Evolutionary conservation across 2,888 invertebrate genomes (phyloP).

Genomic region (Eupithecia subumbrata): DNA sequence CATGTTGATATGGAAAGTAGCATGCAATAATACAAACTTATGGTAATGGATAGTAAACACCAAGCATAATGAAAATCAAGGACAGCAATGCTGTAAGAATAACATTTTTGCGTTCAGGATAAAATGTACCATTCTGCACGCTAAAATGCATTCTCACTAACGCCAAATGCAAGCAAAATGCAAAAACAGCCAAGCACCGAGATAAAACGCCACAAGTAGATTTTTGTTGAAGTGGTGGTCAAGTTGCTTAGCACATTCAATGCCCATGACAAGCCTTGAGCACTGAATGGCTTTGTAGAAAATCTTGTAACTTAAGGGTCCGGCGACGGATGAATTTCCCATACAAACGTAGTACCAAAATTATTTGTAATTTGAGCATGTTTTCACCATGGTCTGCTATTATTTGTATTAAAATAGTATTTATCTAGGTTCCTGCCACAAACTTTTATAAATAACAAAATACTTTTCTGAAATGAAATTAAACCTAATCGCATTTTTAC

Average conservation of each 20-base stretch:
- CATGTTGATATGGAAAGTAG: slow-evolving; percentile 52
- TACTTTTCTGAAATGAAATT: too few species aligned
- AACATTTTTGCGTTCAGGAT: slow-evolving; percentile 45
- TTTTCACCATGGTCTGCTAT: too few species aligned
- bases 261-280: background rate
- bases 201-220: slow-evolving; percentile 32
- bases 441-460: too few species aligned
- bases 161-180: slow-evolving; percentile 38
- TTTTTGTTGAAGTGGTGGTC: background rate
- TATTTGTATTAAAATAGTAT: too few species aligned
- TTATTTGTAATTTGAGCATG: too few species aligned
- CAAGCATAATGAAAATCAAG: slow-evolving; percentile 48
- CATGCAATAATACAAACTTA: slow-evolving; percentile 49
- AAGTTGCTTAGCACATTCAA: background rate
- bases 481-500: too few species aligned
- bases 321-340: too few species aligned
- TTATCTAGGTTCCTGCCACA: too few species aligned
- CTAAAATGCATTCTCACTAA: slow-evolving; percentile 50
- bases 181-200: slow-evolving; percentile 43
- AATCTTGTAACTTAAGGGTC: background rate
- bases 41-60: slow-evolving; percentile 46
- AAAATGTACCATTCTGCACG: slow-evolving; percentile 34
- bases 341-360: too few species aligned
- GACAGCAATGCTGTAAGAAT: slow-evolving; percentile 52
- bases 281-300: background rate